Base-by-base conservation (phyloP, 2,113 vertebrate genomes). In the Grammomys surdaster region DNA sequence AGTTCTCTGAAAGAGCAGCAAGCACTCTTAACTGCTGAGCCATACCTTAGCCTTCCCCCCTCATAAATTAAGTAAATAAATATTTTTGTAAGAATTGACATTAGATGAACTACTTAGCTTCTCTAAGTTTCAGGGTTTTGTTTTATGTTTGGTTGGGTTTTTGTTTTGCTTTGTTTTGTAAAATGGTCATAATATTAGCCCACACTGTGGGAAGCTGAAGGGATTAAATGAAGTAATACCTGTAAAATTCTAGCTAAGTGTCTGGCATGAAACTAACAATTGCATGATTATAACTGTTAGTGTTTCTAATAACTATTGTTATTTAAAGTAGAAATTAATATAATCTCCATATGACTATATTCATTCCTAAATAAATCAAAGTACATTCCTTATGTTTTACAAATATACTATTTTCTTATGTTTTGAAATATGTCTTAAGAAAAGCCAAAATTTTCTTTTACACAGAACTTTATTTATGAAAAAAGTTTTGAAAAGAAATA, bases 301-400 rank as follows among this genome's bases (percentile, higher is more conserved):
- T 67, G 26, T 69, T 13, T 46, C 70, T 75, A 92, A 76, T 86
- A 65, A 67, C 10, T 56, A 28, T n/a, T 88, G 10, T 75, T 95
- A 75, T 81, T 73, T 43, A 46, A 58, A 69, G 76, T 69, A 33
- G 22, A 95, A 84, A 84, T 89, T 82, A 84, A 58, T 82, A 76
- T 75, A 89, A 46, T 76, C n/a, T 89, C 58, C 31, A 46, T n/a
- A n/a, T 81, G 33, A 63, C 11, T 88, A 65, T 70, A 51, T 40
- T 69, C 19, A 76, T 46, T 88, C 75, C 31, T 82, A 67, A 67
- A 40, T 81, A 43, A 24, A 72, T 87, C 26, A 76, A 81, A 76
- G 28, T 48, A 60, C 1, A 40, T 88, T 46, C 33, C 9, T 67
- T 69, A 73, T 48, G 36, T 60, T 85, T 46, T 36, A 89, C 33